A percentile compares a stretch with the other conserved stretches of the same genome.
These are phyloP conservation scores for Phymastichus coffea DNA, from an alignment of 1,140 invertebrate species.

Conservation along the genomic window DNA sequence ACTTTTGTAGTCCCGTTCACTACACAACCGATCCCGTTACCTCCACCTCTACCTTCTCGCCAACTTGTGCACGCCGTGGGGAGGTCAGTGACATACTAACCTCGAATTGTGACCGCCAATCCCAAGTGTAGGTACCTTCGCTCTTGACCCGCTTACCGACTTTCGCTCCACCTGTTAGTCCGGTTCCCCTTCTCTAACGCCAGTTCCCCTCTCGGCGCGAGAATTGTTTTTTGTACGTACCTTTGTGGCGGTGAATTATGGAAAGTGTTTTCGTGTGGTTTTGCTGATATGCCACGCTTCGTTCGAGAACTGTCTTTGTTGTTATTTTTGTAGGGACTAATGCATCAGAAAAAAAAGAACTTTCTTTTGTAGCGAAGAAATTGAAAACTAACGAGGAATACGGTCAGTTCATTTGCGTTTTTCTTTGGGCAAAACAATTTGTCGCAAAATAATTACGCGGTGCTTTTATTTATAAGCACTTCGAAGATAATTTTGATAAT, in stretches of 20 bases:
- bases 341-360: too few relatives aligned
- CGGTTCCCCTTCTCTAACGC: constrained; percentile 3
- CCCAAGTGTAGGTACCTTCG: constrained; percentile 22
- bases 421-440: too few relatives aligned
- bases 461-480: too few relatives aligned
- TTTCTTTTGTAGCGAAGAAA: too few relatives aligned
- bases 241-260: constrained; percentile 16
- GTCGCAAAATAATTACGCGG: too few relatives aligned
- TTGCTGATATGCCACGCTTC: not conserved
- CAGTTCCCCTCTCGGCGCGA: not conserved
- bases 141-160: constrained; percentile 38
- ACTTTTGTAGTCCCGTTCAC: constrained; percentile 26
- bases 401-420: too few relatives aligned
- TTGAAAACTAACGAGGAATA: too few relatives aligned
- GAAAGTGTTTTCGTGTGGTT: constrained; percentile 7
- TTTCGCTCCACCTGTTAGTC: constrained; percentile 24
- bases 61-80: constrained; percentile 21
- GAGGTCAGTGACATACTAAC: constrained; percentile 44
- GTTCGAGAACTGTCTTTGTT: not conserved
- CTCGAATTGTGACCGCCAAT: too few relatives aligned
- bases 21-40: constrained; percentile 47
- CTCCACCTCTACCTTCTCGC: constrained; percentile 24
- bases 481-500: too few relatives aligned
- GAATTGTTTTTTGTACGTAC: too few relatives aligned
- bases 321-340: too few relatives aligned